A percentile compares a stretch with the other conserved stretches of the same genome.
phyloP scores from a whole-genome alignment of 2,113 vertebrate genomes.

The Callopanchax toddi region DNA sequence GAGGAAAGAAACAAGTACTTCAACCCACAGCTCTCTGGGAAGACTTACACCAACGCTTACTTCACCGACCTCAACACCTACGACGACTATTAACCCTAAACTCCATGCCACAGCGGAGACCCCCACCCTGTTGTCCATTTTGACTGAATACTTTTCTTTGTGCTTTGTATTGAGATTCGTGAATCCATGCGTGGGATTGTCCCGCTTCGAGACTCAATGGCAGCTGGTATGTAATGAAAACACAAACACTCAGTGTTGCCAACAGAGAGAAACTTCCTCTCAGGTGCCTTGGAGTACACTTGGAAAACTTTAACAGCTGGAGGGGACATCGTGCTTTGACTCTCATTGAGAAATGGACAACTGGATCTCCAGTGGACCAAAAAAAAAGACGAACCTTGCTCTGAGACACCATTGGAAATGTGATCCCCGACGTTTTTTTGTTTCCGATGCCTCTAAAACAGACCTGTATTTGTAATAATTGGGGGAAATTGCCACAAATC shows the following conservation, averaged over 20 bases:
- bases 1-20: constrained; percentile 99
- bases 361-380: constrained; percentile 49
- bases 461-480: constrained; percentile 60
- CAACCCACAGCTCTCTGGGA: constrained; percentile 93
- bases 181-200: constrained; percentile 59
- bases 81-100: constrained; percentile 89
- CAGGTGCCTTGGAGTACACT: constrained; percentile 75
- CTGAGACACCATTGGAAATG: constrained; percentile 39
- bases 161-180: constrained; percentile 74
- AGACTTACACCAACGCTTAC: constrained; percentile 97
- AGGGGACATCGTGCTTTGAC: constrained; percentile 29
- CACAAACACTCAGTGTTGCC: constrained; percentile 61
- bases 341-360: constrained; percentile 49
- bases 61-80: constrained; percentile 98
- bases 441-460: constrained; percentile 66
- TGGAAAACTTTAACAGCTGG: constrained; percentile 44
- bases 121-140: constrained; percentile 30
- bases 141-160: constrained; percentile 61
- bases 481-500: constrained; percentile 54
- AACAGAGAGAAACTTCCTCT: constrained; percentile 71
- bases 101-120: constrained; percentile 36
- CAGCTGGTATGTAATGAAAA: constrained; percentile 63
- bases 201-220: constrained; percentile 63
- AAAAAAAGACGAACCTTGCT: constrained; percentile 35
- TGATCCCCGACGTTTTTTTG: constrained; percentile 53